phyloP scores from a whole-genome alignment of 1,140 invertebrate species.

The Homarus americanus region DNA sequence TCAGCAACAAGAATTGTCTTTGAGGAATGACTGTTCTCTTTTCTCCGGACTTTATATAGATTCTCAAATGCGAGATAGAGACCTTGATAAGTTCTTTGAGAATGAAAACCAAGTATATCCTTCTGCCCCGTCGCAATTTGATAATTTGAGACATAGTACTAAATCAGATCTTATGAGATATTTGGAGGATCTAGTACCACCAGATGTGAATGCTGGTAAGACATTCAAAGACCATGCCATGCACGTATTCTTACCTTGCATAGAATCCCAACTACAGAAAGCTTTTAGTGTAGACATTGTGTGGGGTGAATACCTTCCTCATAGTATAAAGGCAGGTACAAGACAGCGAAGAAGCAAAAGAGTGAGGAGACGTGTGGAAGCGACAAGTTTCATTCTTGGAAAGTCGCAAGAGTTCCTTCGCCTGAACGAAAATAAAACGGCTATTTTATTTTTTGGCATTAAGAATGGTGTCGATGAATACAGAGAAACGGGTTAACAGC shows the following conservation, averaged over 20 bases:
- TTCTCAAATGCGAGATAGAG: conserved; percentile 33
- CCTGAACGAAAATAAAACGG: neutral
- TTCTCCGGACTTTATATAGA: conserved; percentile 26
- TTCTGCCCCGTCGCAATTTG: conserved; percentile 15
- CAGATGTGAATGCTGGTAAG: neutral
- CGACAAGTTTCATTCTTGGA: no score
- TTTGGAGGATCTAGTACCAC: neutral
- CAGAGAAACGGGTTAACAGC: neutral
- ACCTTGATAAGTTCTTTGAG: conserved; percentile 42
- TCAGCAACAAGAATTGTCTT: neutral
- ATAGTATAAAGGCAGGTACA: neutral
- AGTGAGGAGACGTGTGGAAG: neutral
- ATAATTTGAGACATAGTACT: conserved; percentile 11
- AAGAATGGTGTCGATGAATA: neutral
- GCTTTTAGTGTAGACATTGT: conserved; percentile 4
- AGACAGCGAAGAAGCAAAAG: neutral
- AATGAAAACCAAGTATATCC: conserved; percentile 38
- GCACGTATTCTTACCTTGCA: no score
- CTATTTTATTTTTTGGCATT: neutral
- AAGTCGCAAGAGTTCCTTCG: no score
- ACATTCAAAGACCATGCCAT: neutral
- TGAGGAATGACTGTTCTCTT: conserved; percentile 37
- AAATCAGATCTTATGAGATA: conserved; percentile 19
- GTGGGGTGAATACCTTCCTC: neutral
- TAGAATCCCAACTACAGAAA: no score